Conservation (phyloP, 2,797 vertebrate genomes). For the Coranthus polyacanthus region DNA sequence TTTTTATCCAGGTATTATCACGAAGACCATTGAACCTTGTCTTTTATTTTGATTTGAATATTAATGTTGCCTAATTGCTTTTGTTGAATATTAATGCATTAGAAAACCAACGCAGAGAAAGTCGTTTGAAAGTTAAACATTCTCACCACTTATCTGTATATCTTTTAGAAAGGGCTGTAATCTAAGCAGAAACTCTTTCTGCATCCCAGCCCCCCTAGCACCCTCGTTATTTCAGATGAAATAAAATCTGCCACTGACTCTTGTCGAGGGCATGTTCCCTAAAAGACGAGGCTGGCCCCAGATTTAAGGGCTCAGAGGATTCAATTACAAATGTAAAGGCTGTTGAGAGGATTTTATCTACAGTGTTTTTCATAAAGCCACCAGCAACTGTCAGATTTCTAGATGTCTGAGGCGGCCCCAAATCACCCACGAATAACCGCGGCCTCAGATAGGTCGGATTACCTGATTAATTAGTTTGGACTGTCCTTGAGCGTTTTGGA, state of each 20-base stretch:
- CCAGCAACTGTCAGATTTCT: conserved; percentile 55
- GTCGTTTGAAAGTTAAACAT: not conserved
- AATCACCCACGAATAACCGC: conserved; percentile 56
- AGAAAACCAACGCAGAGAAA: conserved; percentile 7
- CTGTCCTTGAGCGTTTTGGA: conserved; percentile 28
- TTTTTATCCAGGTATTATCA: conserved; percentile 1
- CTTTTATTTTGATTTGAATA: conserved; percentile 3
- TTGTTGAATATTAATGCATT: not conserved
- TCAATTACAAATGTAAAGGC: conserved; percentile 65
- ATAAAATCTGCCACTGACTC: conserved; percentile 54
- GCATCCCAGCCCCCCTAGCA: conserved; percentile 6
- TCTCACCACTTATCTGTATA: not conserved
- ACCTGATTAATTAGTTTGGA: conserved; percentile 69
- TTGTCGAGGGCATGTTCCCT: conserved; percentile 48
- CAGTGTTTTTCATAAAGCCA: conserved; percentile 64
- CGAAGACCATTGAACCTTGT: not conserved
- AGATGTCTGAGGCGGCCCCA: conserved; percentile 44
- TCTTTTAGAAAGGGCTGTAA: conserved; percentile 26
- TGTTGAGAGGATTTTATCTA: conserved; percentile 60
- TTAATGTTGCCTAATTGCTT: not conserved
- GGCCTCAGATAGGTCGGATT: conserved; percentile 50
- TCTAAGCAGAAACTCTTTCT: too few relatives aligned
- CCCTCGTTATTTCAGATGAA: conserved; percentile 34
- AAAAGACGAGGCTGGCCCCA: conserved; percentile 24
- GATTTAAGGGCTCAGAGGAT: conserved; percentile 56